phyloP scores from a whole-genome alignment of 2,113 vertebrate genomes.

The Pterocles burchelli region DNA sequence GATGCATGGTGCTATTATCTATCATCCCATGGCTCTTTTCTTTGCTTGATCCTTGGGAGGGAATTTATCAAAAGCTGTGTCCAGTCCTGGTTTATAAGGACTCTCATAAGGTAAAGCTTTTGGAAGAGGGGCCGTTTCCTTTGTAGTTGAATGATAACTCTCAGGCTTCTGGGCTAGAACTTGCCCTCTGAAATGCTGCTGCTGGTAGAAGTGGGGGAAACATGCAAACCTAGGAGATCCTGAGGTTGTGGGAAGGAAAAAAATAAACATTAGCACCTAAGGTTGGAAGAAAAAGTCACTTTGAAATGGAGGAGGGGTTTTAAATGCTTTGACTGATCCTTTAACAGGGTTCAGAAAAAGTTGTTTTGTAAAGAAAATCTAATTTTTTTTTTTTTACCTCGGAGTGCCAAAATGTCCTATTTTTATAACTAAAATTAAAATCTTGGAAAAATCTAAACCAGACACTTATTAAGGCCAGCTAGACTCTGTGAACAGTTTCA shows the following conservation, averaged over 20 bases:
- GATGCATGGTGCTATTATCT: not conserved
- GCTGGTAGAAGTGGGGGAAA: not conserved
- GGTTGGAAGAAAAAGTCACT: not conserved
- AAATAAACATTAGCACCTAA: not conserved
- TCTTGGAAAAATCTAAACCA: not conserved
- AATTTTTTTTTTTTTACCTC: not conserved
- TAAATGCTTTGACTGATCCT: not conserved
- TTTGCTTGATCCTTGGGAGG: not conserved
- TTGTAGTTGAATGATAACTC: not conserved
- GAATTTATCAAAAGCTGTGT: not conserved
- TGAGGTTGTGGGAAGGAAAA: not conserved
- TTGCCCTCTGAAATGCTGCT: not conserved
- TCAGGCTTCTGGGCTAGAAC: not conserved
- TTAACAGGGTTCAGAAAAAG: not conserved
- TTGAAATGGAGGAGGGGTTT: not conserved
- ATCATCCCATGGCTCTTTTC: not conserved
- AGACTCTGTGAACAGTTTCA: not conserved
- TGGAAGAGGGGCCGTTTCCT: not conserved
- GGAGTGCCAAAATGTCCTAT: not conserved
- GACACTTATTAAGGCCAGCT: not conserved
- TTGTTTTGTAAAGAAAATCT: not conserved
- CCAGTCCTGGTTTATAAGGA: not conserved
- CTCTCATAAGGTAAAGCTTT: not conserved
- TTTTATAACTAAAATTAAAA: not conserved
- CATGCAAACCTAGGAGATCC: not conserved